Evolutionary conservation across 1,140 invertebrate genomes (phyloP).

Genomic region (Eurosta solidaginis): DNA sequence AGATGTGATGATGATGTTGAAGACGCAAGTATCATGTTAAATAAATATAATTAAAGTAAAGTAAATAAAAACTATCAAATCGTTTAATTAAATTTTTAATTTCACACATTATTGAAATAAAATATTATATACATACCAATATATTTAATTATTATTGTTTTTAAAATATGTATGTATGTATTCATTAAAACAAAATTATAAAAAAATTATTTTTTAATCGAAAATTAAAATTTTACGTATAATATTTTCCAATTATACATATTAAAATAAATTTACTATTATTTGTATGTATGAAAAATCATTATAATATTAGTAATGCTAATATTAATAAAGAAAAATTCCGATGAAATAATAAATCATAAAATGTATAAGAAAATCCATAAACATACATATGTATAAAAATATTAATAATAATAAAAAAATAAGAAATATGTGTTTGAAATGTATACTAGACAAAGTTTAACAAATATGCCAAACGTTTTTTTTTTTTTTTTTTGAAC

Average conservation of each 20-base stretch:
- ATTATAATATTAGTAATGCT: no score
- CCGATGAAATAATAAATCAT: neutral
- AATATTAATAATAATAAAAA: neutral
- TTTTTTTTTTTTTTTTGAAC: no score
- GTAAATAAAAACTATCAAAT: neutral
- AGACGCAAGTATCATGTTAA: conserved; percentile 33
- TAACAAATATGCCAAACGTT: no score
- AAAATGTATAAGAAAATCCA: neutral
- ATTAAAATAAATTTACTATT: conserved; percentile 23
- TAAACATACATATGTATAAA: neutral
- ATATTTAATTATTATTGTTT: neutral
- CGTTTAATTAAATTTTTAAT: neutral
- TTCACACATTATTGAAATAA: conserved; percentile 4
- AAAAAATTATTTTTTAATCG: conserved; percentile 17
- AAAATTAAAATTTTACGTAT: conserved; percentile 19
- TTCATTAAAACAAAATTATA: no score
- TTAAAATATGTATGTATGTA: conserved; percentile 5
- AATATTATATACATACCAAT: conserved; percentile 14
- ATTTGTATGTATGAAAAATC: conserved; percentile 26
- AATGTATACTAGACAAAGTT: neutral
- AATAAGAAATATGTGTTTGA: neutral
- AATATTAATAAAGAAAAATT: conserved; percentile 23
- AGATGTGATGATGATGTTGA: conserved; percentile 24
- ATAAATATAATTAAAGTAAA: conserved; percentile 34
- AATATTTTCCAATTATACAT: conserved; percentile 29